A percentile compares a stretch with the other conserved stretches of the same genome.
These are phyloP conservation scores for Zosterops borbonicus DNA, from an alignment of 2,113 vertebrate genomes.

Conservation along the genomic window DNA sequence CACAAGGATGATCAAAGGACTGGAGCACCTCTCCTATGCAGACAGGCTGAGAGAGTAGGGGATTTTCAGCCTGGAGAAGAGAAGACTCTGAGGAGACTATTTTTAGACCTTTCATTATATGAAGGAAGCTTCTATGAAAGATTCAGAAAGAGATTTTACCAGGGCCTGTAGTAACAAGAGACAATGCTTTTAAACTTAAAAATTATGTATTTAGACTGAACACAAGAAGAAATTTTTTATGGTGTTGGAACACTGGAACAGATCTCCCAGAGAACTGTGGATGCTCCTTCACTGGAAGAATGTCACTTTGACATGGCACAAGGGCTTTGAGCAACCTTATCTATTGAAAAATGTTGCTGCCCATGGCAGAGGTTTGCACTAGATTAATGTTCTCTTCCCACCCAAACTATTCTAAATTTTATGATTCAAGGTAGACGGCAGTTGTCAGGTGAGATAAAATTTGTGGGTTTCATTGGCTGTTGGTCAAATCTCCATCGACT, in stretches of 20 bases:
- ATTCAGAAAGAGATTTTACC: neutral
- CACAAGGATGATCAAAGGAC: neutral
- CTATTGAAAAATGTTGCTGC: neutral
- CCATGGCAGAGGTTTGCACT: neutral
- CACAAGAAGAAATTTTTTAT: neutral
- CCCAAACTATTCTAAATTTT: neutral
- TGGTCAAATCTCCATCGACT: neutral
- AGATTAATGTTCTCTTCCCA: neutral
- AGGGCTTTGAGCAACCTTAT: neutral
- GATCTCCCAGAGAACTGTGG: neutral
- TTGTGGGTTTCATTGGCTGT: neutral
- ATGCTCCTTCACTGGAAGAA: neutral
- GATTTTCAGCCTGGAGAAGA: neutral
- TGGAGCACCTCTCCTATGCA: neutral
- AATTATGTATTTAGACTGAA: neutral
- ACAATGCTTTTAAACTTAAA: neutral
- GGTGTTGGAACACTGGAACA: neutral
- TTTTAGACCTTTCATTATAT: neutral
- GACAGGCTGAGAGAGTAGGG: neutral
- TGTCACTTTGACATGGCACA: neutral
- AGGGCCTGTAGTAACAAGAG: neutral
- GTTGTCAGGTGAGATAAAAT: neutral
- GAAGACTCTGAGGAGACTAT: fast-evolving
- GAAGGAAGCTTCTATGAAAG: neutral
- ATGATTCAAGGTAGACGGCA: neutral